Conservation (phyloP, 1,140 invertebrate species). For the Drosophila nebulosa region DNA sequence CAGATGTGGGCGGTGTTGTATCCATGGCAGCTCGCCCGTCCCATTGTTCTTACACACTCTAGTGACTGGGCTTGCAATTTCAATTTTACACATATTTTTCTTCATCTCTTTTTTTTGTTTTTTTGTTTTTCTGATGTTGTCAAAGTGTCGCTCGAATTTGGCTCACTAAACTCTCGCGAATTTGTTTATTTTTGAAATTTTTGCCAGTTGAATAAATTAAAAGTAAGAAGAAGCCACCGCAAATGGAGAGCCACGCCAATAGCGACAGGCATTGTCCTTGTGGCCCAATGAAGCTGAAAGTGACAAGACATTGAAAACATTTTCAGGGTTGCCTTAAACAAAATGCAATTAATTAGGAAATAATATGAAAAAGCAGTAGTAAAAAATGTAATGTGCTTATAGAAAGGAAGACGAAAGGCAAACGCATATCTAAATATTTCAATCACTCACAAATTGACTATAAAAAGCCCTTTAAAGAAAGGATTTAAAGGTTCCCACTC, state of each 20-base stretch:
- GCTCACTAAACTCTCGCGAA: not conserved
- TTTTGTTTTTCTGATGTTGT: not conserved
- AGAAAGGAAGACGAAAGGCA: not conserved
- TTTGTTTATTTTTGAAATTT: not conserved
- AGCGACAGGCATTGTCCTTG: slow-evolving; percentile 18
- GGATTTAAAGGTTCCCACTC: too few relatives aligned
- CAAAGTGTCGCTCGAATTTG: not conserved
- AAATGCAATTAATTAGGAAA: not conserved
- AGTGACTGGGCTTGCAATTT: not conserved
- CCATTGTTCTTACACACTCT: not conserved
- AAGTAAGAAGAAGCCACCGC: slow-evolving; percentile 22
- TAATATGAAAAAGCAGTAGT: not conserved
- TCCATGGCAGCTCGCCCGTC: not conserved
- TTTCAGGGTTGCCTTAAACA: slow-evolving; percentile 23
- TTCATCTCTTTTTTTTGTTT: not conserved
- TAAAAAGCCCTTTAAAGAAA: too few relatives aligned
- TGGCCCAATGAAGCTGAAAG: slow-evolving; percentile 34
- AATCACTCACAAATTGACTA: too few relatives aligned
- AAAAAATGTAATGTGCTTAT: not conserved
- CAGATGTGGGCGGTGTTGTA: not conserved
- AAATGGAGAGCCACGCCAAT: slow-evolving; percentile 3
- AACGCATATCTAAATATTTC: too few relatives aligned
- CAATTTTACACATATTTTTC: not conserved
- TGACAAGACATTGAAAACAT: slow-evolving; percentile 24
- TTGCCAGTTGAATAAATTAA: slow-evolving; percentile 12